Conservation (phyloP, 2,113 vertebrate genomes). For the Ranitomeya imitator region DNA sequence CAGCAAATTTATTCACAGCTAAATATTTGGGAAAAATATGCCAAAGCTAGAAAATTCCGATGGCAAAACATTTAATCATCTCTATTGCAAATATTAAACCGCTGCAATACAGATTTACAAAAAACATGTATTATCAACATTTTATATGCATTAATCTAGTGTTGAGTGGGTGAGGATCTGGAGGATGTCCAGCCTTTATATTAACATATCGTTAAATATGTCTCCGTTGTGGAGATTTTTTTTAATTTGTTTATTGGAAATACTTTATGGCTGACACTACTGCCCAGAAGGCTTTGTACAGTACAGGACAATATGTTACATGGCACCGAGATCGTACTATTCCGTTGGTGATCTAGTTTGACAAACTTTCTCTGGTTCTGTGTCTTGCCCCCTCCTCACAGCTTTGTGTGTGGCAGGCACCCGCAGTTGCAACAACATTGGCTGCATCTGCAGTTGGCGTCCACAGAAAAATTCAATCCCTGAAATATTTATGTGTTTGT, state of each 20-base stretch:
- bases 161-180: neutral
- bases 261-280: neutral
- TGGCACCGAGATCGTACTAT: neutral
- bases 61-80: too few species aligned
- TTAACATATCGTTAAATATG: neutral
- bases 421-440: conserved; percentile 41
- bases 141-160: neutral
- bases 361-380: neutral
- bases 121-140: too few species aligned
- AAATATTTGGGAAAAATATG: too few species aligned
- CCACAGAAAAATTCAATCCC: neutral
- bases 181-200: neutral
- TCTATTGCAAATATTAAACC: too few species aligned
- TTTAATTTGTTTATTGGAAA: neutral
- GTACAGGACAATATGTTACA: neutral
- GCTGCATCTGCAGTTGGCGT: conserved; percentile 8
- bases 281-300: neutral
- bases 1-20: too few species aligned
- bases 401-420: conserved; percentile 21
- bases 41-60: too few species aligned
- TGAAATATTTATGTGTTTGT: conserved; percentile 32
- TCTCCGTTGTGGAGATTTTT: neutral
- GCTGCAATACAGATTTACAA: too few species aligned
- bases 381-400: neutral
- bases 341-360: neutral